Base-by-base conservation (phyloP, 2,797 vertebrate genomes). In the Okamejei kenojei region DNA sequence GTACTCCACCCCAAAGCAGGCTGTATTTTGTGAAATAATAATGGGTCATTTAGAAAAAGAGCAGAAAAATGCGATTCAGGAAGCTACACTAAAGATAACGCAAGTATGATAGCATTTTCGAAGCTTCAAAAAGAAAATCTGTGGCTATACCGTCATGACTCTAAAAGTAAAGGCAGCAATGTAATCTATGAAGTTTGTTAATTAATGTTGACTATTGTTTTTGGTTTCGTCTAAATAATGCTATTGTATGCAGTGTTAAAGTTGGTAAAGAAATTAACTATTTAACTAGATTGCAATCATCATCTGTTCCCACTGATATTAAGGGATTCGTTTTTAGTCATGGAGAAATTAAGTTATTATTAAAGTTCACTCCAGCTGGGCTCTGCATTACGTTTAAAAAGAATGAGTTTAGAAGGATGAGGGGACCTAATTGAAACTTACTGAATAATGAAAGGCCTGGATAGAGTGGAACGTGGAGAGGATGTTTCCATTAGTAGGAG, bases 231-330 rank as follows among this genome's bases (percentile, higher is more conserved):
- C 32, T 74, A 68, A 91, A 35, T 73, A 65, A 91, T 74, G 68
- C 11, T 90, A 10, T 45, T 73, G 68, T 4, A 65, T 38, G 38
- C 23, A 45, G 32, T 54, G 35, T 91, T 91, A 45, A 45, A 29
- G n/a, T 15, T 73, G 23, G 68, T 74, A 65, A 91, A 65, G 71
- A 45, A 54, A 91, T 45, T 35, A 21, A 74, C 10, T 65, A 74
- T 74, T 90, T 91, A 91, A 91, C 90, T 91, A 91, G 35, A 26
- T 21, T 13, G 68, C 90, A 45, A 38, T 23, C 68, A 74, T 65
- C 90, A 91, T 91, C 68, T 91, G 65, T 74, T 68, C 65, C 71
- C 35, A 45, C 35, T 45, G 90, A 38, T 7, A 38, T 73, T 38
- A 45, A 54, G 19, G 54, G 71, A 8, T 73, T 35, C 17, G 9